Conservation (phyloP, 2,797 vertebrate genomes). For the Malurus splendens region DNA sequence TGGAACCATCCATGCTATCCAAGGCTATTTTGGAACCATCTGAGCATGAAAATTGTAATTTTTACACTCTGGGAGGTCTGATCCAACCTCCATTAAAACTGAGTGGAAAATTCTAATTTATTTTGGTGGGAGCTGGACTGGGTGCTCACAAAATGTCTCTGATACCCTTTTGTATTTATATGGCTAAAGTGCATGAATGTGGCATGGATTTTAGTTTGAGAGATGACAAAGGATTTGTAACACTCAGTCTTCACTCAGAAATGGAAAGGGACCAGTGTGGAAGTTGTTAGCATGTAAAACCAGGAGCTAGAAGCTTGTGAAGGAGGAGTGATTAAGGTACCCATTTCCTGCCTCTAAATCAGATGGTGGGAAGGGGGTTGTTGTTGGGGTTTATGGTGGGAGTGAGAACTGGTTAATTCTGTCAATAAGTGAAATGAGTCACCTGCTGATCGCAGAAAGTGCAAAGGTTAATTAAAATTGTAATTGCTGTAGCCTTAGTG, state of each 20-base stretch:
- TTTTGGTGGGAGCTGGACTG: not conserved
- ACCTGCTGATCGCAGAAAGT: not conserved
- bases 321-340: not conserved
- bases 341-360: not conserved
- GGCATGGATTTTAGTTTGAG: not conserved
- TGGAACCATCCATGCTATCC: not conserved
- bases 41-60: not conserved
- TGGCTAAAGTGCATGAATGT: not conserved
- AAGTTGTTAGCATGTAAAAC: not conserved
- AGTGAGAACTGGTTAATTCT: not conserved
- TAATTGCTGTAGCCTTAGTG: not conserved
- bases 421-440: not conserved
- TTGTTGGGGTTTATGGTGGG: not conserved
- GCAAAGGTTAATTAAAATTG: conserved; percentile 47
- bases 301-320: not conserved
- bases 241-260: not conserved
- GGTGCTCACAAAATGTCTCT: not conserved
- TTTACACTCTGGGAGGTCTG: not conserved
- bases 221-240: not conserved
- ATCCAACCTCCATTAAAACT: not conserved
- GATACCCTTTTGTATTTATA: not conserved
- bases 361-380: accelerated
- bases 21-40: not conserved
- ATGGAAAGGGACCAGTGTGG: not conserved
- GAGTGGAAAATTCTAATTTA: not conserved